phyloP scores from a whole-genome alignment of 2,797 vertebrate species.

The Danio albolineatus region DNA sequence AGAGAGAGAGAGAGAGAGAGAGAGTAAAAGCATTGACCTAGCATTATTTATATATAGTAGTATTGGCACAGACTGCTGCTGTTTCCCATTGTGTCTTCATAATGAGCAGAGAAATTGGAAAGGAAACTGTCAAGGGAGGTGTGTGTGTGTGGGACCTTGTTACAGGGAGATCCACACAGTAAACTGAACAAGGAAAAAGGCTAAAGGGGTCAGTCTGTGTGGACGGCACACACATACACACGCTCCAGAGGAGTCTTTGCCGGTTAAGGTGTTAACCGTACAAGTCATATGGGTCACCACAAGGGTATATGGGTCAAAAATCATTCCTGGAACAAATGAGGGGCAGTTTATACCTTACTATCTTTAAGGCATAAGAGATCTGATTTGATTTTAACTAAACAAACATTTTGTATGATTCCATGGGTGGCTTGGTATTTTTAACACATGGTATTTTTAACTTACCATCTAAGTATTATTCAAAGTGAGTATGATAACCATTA shows the following conservation, averaged over 20 bases:
- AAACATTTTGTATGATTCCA: neutral
- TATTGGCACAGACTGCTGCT: constrained; percentile 76
- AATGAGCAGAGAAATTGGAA: constrained; percentile 75
- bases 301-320: constrained; percentile 77
- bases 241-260: constrained; percentile 43
- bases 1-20: constrained; percentile 33
- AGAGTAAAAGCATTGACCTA: constrained; percentile 79
- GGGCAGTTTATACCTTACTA: constrained; percentile 1
- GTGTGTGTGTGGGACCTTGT: constrained; percentile 62
- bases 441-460: neutral
- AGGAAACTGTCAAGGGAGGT: constrained; percentile 70
- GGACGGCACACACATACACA: constrained; percentile 38
- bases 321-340: constrained; percentile 68
- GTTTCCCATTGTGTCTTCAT: constrained; percentile 80
- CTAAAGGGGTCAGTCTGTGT: constrained; percentile 63
- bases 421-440: neutral
- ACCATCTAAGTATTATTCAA: neutral
- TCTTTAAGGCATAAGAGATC: neutral
- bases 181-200: constrained; percentile 71
- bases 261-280: constrained; percentile 73
- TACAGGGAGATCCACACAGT: constrained; percentile 65
- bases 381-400: neutral
- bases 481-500: neutral
- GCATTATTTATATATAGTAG: constrained; percentile 84
- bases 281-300: constrained; percentile 71